Conservation (phyloP, 1,140 invertebrate species). For the Drosophila carrolli region DNA sequence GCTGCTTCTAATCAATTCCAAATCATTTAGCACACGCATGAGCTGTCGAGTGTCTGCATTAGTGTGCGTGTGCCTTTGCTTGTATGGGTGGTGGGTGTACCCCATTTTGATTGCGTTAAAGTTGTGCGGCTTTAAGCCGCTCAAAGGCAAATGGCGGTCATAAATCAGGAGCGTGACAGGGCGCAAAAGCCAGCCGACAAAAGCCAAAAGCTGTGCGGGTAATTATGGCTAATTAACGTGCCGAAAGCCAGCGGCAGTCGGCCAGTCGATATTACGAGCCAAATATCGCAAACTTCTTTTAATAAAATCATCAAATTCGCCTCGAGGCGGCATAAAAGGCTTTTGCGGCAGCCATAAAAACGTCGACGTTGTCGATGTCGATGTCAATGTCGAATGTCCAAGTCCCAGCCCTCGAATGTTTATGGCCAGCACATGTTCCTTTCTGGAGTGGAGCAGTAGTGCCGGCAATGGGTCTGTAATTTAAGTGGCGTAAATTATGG, state of each 20-base stretch:
- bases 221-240: slow-evolving; percentile 81
- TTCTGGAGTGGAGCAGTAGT: slow-evolving; percentile 18
- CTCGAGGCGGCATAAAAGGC: slow-evolving; percentile 63
- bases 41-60: slow-evolving; percentile 56
- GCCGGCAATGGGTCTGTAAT: slow-evolving; percentile 55
- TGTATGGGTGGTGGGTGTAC: slow-evolving; percentile 6
- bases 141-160: slow-evolving; percentile 53
- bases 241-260: slow-evolving; percentile 25
- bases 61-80: background rate
- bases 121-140: slow-evolving; percentile 68
- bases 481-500: slow-evolving; percentile 79
- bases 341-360: slow-evolving; percentile 72
- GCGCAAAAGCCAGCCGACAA: slow-evolving; percentile 77
- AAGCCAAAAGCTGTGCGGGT: slow-evolving; percentile 76
- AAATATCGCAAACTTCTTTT: slow-evolving; percentile 55
- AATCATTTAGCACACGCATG: slow-evolving; percentile 80
- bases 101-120: slow-evolving; percentile 72
- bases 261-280: slow-evolving; percentile 49
- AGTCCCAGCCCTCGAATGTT: slow-evolving; percentile 37
- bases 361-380: slow-evolving; percentile 54
- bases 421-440: slow-evolving; percentile 61
- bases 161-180: slow-evolving; percentile 79
- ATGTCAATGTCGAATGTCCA: slow-evolving; percentile 16
- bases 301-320: slow-evolving; percentile 82
- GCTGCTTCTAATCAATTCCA: slow-evolving; percentile 75